Base-by-base conservation (phyloP, 2,888 invertebrate genomes). In the Ectemnius continuus region DNA sequence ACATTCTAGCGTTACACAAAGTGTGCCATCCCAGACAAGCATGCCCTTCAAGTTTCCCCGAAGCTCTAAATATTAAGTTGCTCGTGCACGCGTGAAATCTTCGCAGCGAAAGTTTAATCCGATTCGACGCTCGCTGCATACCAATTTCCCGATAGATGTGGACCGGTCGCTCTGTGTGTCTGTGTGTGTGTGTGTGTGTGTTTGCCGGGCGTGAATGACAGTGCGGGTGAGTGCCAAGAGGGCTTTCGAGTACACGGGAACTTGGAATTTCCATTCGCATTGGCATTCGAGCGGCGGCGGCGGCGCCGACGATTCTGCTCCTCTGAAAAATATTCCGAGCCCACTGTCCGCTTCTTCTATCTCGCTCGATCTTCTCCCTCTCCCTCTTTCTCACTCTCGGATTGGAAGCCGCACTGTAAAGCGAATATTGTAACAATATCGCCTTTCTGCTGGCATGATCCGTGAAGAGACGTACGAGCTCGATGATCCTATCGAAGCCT, bases 221-320 rank as follows among this genome's bases (percentile, higher is more conserved):
- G 76, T 74, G 60, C 71, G 36, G 45, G 8, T 45, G 4, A 74
- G 45, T 52, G 61, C 63, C 57, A 56, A 36, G 36, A 36, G 36
- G 45, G 57, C 16, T 60, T 58, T 70, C 70, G 70, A 64, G 63
- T 69, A 75, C 69, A 76, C 52, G 69, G 45, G 69, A 70, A 59
- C 74, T 62, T 68, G 23, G 67, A 79, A 76, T 81, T 81, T 81
- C 75, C 70, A 76, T 68, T 69, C 59, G 60, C 56, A 79, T 81
- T 75, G 74, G 63, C 70, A 73, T 81, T 75, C 70, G 52, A 66
- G 23, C 62, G 45, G 23, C 28, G 13, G 63, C 20, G 62, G 26
- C 23, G 62, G 63, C 65, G 5, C 16, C 47, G 47, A 47, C 11
- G 47, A 11, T 61, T 46, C 59, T 36, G 11, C 36, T 36, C 8